These are phyloP conservation scores for Drosophila quinaria DNA, from an alignment of 2,888 invertebrate genomes.

Conservation along the genomic window DNA sequence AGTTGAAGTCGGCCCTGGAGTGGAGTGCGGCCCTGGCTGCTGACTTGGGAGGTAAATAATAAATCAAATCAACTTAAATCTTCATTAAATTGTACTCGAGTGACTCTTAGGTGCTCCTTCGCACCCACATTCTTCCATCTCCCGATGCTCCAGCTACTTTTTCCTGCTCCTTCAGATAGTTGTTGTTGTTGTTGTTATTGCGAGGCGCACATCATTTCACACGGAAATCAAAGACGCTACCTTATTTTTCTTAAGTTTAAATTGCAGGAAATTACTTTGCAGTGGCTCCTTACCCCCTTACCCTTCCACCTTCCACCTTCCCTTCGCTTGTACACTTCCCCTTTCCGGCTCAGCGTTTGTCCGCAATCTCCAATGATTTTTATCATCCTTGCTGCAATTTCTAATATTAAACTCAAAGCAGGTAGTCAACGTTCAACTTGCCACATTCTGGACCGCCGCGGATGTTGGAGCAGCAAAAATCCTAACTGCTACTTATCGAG, in stretches of 20 bases:
- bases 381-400: constrained; percentile 61
- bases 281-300: constrained; percentile 38
- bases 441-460: constrained; percentile 45
- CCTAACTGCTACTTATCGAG: constrained; percentile 81
- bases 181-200: constrained; percentile 37
- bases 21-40: neutral
- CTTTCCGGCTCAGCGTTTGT: constrained; percentile 9
- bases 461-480: constrained; percentile 67
- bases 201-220: constrained; percentile 74
- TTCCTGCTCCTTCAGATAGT: neutral
- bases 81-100: constrained; percentile 49
- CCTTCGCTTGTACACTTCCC: neutral
- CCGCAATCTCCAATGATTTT: constrained; percentile 56
- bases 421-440: constrained; percentile 17
- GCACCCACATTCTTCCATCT: neutral
- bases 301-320: neutral
- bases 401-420: constrained; percentile 75
- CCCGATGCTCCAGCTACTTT: neutral
- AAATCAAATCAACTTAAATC: constrained; percentile 76
- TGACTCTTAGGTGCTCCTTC: constrained; percentile 11
- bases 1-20: neutral
- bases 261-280: constrained; percentile 82
- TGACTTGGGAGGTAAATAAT: constrained; percentile 46
- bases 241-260: constrained; percentile 81
- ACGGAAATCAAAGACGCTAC: constrained; percentile 82